Base-by-base conservation (phyloP, 2,113 vertebrate species). In the Myrmecobius fasciatus region DNA sequence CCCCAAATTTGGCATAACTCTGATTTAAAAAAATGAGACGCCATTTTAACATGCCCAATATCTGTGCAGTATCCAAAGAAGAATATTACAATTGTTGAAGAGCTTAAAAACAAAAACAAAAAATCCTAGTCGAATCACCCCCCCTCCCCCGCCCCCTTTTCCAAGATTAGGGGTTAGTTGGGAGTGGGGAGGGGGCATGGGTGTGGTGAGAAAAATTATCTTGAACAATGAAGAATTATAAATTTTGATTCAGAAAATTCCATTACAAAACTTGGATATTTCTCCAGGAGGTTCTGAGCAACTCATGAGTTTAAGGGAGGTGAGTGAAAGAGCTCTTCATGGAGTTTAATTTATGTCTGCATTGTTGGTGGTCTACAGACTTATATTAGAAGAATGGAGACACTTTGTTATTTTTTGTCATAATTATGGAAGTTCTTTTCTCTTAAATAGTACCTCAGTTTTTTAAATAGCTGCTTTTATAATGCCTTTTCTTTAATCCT, bases 221-320 rank as follows among this genome's bases (percentile, higher is more conserved):
- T 51, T 51, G 49, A 10, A 51, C 36, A 91, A 20, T 67, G 54
- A 75, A 95, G 48, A 97, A 96, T 12, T 43, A 49, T 1, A 91
- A 97, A 26, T 48, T 93, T 67, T 3, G 89, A 94, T 94, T 97
- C 92, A 94, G 89, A 93, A 96, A 94, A 92, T 97, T 97, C 43
- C 36, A 52, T 90, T 8, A 53, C 2, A 53, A 92, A 90, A 91
- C 17, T 54, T 94, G 5, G 93, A 25, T 2, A 5, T 56, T 93
- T 91, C 67, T 95, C n/a, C n/a, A 83, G 67, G 17, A 43, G 24
- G 22, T 83, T 1, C n/a, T 7, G 2, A 43, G 67, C n/a, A 83
- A 20, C n/a, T 24, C n/a, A 22, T 43, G 36, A 43, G n/a, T 83
- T 83, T 43, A n/a, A 43, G 67, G n/a, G n/a, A 83, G 67, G 67